Conservation (phyloP, 2,888 invertebrate species). For the Xestoiulus laeticollis region DNA sequence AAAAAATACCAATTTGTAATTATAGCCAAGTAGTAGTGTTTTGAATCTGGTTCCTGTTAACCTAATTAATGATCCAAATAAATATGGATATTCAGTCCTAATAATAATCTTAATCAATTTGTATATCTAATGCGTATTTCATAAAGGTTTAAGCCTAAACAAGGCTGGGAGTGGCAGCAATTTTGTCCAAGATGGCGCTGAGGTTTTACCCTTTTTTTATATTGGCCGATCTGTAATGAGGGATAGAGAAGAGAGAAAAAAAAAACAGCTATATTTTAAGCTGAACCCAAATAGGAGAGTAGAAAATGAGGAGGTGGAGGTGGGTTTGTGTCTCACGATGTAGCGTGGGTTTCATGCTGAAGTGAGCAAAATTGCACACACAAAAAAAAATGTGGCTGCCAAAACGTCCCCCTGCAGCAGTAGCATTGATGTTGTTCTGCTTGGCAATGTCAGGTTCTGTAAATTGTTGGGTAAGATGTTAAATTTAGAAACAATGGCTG, state of each 20-base stretch:
- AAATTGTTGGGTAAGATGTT: too few relatives aligned
- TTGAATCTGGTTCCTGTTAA: too few relatives aligned
- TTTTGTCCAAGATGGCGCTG: background rate
- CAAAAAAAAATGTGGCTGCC: too few relatives aligned
- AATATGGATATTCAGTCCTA: background rate
- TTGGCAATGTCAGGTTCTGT: too few relatives aligned
- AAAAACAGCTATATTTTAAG: background rate
- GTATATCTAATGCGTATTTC: background rate
- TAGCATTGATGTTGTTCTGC: too few relatives aligned
- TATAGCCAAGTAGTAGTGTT: too few relatives aligned
- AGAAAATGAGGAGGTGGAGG: background rate
- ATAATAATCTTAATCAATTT: background rate
- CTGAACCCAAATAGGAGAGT: slow-evolving; percentile 33
- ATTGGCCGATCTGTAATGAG: background rate
- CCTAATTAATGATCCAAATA: background rate
- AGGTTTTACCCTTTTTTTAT: background rate
- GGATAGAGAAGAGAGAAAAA: too few relatives aligned
- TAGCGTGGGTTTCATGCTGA: background rate
- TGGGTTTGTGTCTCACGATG: background rate
- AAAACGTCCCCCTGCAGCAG: too few relatives aligned
- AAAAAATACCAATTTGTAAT: too few relatives aligned
- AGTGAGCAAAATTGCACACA: background rate
- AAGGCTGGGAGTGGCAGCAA: background rate
- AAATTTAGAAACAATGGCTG: too few relatives aligned
- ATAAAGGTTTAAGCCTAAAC: background rate